These are phyloP conservation scores for Drosophila macrospina DNA, from an alignment of 2,888 invertebrate species.

Conservation along the genomic window DNA sequence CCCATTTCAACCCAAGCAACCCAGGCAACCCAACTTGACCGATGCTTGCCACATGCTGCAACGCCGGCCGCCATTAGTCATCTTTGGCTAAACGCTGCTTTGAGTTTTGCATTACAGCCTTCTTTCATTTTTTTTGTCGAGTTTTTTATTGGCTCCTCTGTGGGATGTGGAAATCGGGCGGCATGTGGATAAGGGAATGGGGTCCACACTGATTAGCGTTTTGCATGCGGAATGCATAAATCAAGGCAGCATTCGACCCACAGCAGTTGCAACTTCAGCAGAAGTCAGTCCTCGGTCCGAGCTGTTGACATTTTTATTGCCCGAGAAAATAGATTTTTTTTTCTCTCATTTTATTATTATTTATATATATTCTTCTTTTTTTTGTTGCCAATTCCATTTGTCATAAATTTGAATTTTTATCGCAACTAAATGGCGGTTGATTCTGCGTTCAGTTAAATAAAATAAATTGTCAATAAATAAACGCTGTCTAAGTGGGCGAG, in stretches of 20 bases:
- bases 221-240: slow-evolving; percentile 79
- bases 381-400: slow-evolving; percentile 6
- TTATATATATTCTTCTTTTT: slow-evolving; percentile 9
- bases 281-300: slow-evolving; percentile 45
- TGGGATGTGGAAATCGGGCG: slow-evolving; percentile 13
- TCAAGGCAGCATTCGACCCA: slow-evolving; percentile 51
- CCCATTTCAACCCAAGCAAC: slow-evolving; percentile 23
- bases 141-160: slow-evolving; percentile 58
- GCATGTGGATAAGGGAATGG: neutral
- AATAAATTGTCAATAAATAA: slow-evolving; percentile 76
- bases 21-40: slow-evolving; percentile 51
- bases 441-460: slow-evolving; percentile 62
- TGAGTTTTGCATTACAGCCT: slow-evolving; percentile 63
- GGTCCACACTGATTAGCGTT: slow-evolving; percentile 75
- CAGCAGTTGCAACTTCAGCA: slow-evolving; percentile 29
- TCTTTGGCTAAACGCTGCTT: slow-evolving; percentile 76
- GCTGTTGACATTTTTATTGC: slow-evolving; percentile 79
- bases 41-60: slow-evolving; percentile 49
- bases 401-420: slow-evolving; percentile 64
- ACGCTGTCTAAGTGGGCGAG: slow-evolving; percentile 33
- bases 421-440: slow-evolving; percentile 73
- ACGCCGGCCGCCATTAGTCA: slow-evolving; percentile 55
- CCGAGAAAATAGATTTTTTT: slow-evolving; percentile 76
- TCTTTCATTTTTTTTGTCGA: slow-evolving; percentile 20
- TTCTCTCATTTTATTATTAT: slow-evolving; percentile 34